Percentiles rank a stretch among this genome's conserved stretches.
Evolutionary conservation across 2,888 invertebrate genomes (phyloP).

Genomic region (Deilephila porcellus): DNA sequence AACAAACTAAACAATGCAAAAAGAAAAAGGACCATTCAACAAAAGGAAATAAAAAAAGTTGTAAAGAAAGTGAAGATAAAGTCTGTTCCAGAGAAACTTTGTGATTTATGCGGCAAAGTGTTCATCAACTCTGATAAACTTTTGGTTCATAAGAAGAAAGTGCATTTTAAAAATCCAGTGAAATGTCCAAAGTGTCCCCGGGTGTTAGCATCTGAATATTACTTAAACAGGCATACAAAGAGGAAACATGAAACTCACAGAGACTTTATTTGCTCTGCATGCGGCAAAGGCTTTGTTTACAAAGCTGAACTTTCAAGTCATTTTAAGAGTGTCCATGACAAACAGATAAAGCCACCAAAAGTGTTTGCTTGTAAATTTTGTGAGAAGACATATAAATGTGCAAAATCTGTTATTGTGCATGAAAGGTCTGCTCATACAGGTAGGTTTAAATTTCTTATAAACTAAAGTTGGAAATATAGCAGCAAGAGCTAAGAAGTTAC

Average conservation of each 20-base stretch:
- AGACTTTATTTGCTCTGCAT: conserved; percentile 68
- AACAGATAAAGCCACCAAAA: conserved; percentile 57
- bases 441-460: conserved; percentile 41
- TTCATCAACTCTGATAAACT: conserved; percentile 62
- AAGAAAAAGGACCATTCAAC: conserved; percentile 39
- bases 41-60: conserved; percentile 45
- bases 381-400: conserved; percentile 70
- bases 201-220: conserved; percentile 58
- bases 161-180: conserved; percentile 58
- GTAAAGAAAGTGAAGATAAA: conserved; percentile 44
- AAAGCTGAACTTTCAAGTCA: conserved; percentile 67
- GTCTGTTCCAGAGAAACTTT: conserved; percentile 57
- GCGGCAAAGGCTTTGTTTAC: conserved; percentile 68
- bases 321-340: conserved; percentile 66
- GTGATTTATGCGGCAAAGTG: conserved; percentile 71
- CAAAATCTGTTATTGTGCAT: conserved; percentile 74
- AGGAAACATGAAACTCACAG: conserved; percentile 62
- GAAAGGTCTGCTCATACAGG: conserved; percentile 81
- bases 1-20: conserved; percentile 35
- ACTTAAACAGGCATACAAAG: conserved; percentile 68
- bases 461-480: not conserved
- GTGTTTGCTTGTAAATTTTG: conserved; percentile 69
- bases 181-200: conserved; percentile 70
- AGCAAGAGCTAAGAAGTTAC: no score
- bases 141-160: conserved; percentile 58